Evolutionary conservation across 35 echinoderm and acorn worm genomes (phyloP).

Genomic region (Ophioderma brevispina): DNA sequence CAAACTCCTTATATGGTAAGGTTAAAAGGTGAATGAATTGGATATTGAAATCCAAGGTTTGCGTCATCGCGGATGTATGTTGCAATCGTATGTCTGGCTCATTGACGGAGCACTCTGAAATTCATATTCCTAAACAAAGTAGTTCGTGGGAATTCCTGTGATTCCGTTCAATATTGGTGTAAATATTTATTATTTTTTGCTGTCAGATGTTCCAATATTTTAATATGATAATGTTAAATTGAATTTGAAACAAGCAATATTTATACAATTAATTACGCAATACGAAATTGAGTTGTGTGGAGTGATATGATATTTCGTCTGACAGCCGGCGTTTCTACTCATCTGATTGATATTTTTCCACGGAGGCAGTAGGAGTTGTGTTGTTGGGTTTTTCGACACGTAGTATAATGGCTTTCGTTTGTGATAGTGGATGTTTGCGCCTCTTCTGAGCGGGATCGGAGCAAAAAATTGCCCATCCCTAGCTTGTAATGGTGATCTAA

Average conservation of each 20-base stretch:
- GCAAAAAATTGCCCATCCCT: conserved; percentile 21
- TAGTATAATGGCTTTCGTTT: background rate
- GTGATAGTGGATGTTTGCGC: background rate
- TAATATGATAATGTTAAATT: background rate
- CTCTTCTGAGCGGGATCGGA: conserved; percentile 40
- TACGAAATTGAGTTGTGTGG: conserved; percentile 6
- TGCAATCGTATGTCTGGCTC: conserved; percentile 40
- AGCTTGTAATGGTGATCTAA: background rate
- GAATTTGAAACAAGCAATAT: no score
- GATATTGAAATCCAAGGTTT: conserved; percentile 43
- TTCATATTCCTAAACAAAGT: conserved; percentile 6
- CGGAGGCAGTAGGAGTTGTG: background rate
- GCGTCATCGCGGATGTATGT: conserved; percentile 52
- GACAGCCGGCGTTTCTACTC: background rate
- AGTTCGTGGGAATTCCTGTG: background rate
- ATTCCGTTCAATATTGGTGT: background rate
- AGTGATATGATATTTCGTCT: background rate
- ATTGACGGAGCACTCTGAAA: conserved; percentile 11
- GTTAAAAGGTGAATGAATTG: conserved; percentile 10
- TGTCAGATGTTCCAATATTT: background rate
- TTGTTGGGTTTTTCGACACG: background rate
- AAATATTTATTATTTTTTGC: background rate
- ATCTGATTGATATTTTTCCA: background rate
- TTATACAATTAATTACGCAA: background rate
- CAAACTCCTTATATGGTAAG: conserved; percentile 13